These are phyloP conservation scores for Enteromius trimaculatus DNA, from an alignment of 2,797 vertebrate genomes.

Conservation along the genomic window DNA sequence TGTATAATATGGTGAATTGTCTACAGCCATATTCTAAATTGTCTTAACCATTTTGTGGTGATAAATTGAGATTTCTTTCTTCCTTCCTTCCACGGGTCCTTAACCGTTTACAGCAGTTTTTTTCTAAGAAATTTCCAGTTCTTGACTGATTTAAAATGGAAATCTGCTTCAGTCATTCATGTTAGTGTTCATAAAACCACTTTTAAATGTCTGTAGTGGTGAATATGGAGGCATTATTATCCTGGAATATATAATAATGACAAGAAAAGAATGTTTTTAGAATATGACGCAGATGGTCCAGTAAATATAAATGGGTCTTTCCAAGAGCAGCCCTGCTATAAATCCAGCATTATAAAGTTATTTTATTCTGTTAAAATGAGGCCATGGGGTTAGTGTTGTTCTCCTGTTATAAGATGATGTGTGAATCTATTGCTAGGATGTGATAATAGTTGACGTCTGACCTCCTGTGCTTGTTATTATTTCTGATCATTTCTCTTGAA, in stretches of 20 bases:
- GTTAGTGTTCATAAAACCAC: not conserved
- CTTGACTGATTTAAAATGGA: not conserved
- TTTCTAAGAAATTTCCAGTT: not conserved
- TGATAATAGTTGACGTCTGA: not conserved
- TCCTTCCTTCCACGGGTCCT: not conserved
- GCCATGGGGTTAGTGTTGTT: not conserved
- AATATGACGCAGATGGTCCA: not conserved
- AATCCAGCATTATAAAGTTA: conserved; percentile 5
- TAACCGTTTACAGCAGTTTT: not conserved
- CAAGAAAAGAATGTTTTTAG: not conserved
- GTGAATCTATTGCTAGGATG: not conserved
- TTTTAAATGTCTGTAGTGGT: not conserved
- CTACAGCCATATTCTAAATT: not conserved
- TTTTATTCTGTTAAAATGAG: not conserved
- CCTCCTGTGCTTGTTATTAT: not conserved
- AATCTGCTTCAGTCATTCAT: not conserved
- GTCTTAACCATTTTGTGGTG: not conserved
- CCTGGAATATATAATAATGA: conserved; percentile 7
- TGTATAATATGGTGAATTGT: not conserved
- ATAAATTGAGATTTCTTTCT: not conserved
- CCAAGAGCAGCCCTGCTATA: not conserved
- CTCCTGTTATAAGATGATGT: not conserved
- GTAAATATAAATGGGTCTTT: conserved; percentile 1
- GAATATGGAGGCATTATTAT: conserved; percentile 1
- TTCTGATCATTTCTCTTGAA: not conserved